Evolutionary conservation across 2,113 vertebrate genomes (phyloP), one percentile per base, ranked within the genome.

Genomic region (Phasianus colchicus): DNA sequence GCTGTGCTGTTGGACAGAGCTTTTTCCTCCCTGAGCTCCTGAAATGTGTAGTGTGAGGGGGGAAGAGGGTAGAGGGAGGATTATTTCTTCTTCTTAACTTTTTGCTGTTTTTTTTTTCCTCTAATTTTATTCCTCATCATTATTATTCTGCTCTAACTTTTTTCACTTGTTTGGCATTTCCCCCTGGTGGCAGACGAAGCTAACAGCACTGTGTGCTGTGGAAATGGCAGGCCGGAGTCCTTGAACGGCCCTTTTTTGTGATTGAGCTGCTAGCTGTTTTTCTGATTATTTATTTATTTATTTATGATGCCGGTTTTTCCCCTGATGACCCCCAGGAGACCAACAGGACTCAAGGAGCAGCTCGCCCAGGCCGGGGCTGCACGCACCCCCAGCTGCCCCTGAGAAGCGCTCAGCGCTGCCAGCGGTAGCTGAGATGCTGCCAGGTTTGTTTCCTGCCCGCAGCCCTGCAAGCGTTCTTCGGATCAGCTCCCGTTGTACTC

Each of bases 81-180:
- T n/a, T 52, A 60, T 8, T 15, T 61, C 67, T 38, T 24, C 17
- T 58, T 58, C 30, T 58, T n/a, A 29, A 12, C 32, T 60, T 60
- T 60, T n/a, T 58, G 11, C 55, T 32, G 92, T 89, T 80, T 36
- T 55, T 48, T 25, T 10, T 10, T 5, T 7, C 22, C 50, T 54
- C 52, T 8, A 12, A 65, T 95, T 77, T 58, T 65, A 40, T 86
- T 83, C 50, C 11, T 86, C 2, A 11, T 58, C 47, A 80, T 60
- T n/a, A 36, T 10, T 47, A 40, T 84, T 89, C 55, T 42, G 47
- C 40, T 85, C 10, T 29, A 75, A 93, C 42, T 86, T 86, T 66
- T 45, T 30, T 34, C 73, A 71, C 69, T 94, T 95, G 85, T 88
- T 97, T 96, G 95, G 45, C 78, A 19, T 90, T 96, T 96, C 93